Base-by-base conservation (phyloP, 2,888 invertebrate species). In the Dicyrtoma fusca region DNA sequence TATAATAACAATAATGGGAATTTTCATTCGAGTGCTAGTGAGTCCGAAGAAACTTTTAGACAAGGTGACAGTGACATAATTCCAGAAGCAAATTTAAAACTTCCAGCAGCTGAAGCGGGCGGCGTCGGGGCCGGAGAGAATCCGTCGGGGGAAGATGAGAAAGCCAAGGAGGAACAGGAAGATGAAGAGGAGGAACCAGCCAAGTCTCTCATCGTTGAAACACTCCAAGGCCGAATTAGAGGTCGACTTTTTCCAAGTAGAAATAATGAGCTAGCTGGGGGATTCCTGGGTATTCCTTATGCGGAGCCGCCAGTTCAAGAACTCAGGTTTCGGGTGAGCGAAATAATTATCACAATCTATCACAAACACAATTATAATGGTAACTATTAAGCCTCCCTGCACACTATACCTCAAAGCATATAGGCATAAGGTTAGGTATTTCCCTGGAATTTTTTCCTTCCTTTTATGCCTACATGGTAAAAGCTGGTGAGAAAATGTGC, bases 251-350 rank as follows among this genome's bases (percentile, higher is more conserved):
- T 71, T 34, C 44, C 34, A 21, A 53, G 70, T 23, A 62, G 68
- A 44, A 66, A 71, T 57, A 69, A 69, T 47, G 75, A 74, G 55
- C 65, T 74, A 53, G 77, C 77, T 19, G 77, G 71, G 11, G 77
- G 71, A 13, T 83, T 81, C 72, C 79, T 83, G 6, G 83, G 83
- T 1, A 78, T 83, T 14, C 83, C 82, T 0, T 83, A 83, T 69
- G 83, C 83, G 8, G 78, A 81, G 51, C 81, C 83, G 42, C 83
- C 83, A 1, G 65, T 83, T 6, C 80, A 81, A 5, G 76, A 80
- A 34, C 69, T 79, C 6, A 66, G 83, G 53, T 83, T 83, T 73
- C 75, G 77, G 79, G 82, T 83, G 76, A 77, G 77, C 8, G 34
- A 34, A 34, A 34, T 34, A 34, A 8, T 34, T 34, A 34, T 34